These are phyloP conservation scores for Cheirogaleus medius DNA, from an alignment of 2,113 vertebrate genomes.

Conservation along the genomic window DNA sequence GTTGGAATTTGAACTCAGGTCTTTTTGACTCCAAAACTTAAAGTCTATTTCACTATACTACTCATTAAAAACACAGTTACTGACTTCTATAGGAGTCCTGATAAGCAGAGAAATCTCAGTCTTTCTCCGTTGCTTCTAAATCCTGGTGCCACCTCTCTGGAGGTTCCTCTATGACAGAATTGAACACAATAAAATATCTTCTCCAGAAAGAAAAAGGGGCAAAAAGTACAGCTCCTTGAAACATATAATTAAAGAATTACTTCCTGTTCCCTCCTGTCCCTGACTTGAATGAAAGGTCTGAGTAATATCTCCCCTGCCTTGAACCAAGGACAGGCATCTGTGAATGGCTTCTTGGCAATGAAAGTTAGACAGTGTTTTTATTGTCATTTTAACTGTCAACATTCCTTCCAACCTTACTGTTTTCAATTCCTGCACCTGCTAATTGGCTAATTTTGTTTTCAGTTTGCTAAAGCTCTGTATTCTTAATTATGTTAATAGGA, in stretches of 20 bases:
- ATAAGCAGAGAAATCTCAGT: not conserved
- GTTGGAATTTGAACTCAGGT: not conserved
- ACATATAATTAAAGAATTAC: not conserved
- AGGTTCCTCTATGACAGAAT: not conserved
- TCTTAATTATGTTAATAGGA: conserved; percentile 81
- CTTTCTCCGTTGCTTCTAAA: not conserved
- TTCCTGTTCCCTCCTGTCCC: not conserved
- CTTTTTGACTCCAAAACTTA: not conserved
- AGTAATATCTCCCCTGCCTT: not conserved
- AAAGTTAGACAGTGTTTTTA: conserved; percentile 71
- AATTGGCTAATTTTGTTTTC: conserved; percentile 83
- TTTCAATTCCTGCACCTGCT: conserved; percentile 79
- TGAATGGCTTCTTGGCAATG: conserved; percentile 62
- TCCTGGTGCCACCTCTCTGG: not conserved
- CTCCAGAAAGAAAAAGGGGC: not conserved
- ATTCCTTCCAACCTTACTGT: conserved; percentile 70
- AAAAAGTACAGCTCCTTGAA: not conserved
- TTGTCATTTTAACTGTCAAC: conserved; percentile 47
- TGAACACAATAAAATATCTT: not conserved
- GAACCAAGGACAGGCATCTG: not conserved
- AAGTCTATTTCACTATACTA: not conserved
- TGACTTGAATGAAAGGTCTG: not conserved
- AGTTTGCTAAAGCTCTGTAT: conserved; percentile 74
- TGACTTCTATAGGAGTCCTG: not conserved
- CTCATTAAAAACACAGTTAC: conserved; percentile 9